These are phyloP conservation scores for Rhyzopertha dominica DNA, from an alignment of 1,140 invertebrate species.

Conservation along the genomic window DNA sequence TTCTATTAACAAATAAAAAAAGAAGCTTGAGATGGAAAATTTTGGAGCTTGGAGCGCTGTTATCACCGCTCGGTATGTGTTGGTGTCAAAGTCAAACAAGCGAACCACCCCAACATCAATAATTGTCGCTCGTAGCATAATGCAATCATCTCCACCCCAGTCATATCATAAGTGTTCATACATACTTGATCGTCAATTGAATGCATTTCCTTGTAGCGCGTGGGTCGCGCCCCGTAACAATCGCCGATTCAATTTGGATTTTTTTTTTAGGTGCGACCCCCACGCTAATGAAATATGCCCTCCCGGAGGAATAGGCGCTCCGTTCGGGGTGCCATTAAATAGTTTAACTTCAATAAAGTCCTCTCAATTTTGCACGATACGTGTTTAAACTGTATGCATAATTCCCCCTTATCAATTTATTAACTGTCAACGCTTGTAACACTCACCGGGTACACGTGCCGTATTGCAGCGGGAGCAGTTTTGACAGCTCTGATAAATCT, in stretches of 20 bases:
- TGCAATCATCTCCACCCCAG: conserved; percentile 27
- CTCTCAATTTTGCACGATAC: no score
- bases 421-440: conserved; percentile 23
- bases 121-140: no score
- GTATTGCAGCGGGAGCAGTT: no score
- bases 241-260: conserved; percentile 46
- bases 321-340: conserved; percentile 27
- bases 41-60: no score
- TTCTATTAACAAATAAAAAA: no score
- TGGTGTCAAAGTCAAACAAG: no score
- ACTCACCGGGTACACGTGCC: conserved; percentile 19
- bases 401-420: conserved; percentile 20
- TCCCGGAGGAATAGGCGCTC: conserved; percentile 31
- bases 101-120: no score
- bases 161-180: conserved; percentile 42
- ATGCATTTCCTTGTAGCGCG: conserved; percentile 33
- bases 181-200: conserved; percentile 42
- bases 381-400: conserved; percentile 21
- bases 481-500: no score
- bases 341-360: conserved; percentile 38
- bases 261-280: conserved; percentile 43
- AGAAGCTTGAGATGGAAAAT: no score
- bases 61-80: no score
- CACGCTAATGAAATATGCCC: conserved; percentile 44
- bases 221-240: conserved; percentile 39